Base-by-base conservation (phyloP, 2,797 vertebrate species). In the Triplophysa bombifrons region DNA sequence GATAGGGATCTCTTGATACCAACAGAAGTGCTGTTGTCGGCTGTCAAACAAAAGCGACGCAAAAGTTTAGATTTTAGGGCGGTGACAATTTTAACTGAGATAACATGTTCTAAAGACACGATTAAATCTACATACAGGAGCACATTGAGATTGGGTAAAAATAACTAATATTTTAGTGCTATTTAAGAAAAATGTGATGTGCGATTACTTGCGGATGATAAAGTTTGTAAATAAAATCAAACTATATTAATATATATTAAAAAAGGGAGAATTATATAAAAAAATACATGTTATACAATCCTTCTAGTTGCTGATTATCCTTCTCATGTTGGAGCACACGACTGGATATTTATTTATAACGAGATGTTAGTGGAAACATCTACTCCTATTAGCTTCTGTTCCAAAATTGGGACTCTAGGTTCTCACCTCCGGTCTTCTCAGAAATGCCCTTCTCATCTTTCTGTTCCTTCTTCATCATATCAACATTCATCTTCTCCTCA, bases 1-100 rank as follows among this genome's bases (percentile, higher is more conserved):
- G 93, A 93, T 72, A 93, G 80, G 53, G 91, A 89, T n/a, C 94
- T 92, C 82, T 95, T 95, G 78, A 92, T 86, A 74, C 89, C 89
- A 0, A 90, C 86, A 20, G 86, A 68, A 19, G 88, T 85, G 53
- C 83, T 74, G 76, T 71, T 89, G 25, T 84, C 82, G 44, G 74
- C 88, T 89, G 68, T 86, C 78, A 41, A 70, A 85, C 80, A 20
- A 12, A 63, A 25, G 5, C 3, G 74, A 25, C 22, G n/a, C 11
- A 55, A 27, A 2, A 16, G 22, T 50, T 78, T 64, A 38, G 11
- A 16, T 17, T 66, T 53, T 44, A 17, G 14, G 25, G 53, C 30
- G 67, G 6, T 50, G 41, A 41, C 48, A 72, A 30, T 20, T 4
- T 16, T 7, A 76, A 41, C 61, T 16, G 22, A 17, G 25, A 14